Evolutionary conservation across 2,888 invertebrate genomes (phyloP), one percentile per base, ranked within the genome.

Genomic region (Acanthosepion lycidas): DNA sequence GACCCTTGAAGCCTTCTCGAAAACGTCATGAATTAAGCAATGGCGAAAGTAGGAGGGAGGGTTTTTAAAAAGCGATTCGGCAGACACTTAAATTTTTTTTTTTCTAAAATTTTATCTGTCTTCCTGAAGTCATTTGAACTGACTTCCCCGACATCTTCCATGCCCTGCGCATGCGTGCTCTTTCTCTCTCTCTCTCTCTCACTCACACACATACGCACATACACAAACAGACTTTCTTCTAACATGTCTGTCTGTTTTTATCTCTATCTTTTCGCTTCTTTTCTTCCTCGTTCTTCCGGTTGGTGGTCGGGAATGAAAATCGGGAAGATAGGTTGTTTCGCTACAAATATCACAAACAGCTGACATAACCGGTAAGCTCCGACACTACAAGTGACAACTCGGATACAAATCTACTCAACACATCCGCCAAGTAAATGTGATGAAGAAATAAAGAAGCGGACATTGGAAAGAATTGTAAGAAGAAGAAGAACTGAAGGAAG

Each of bases 31-130:
- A 78, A 78, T 78, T 33, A n/a, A 78, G 12, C 78, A 23, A n/a
- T 12, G n/a, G 78, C 8, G n/a, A 78, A 78, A n/a, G n/a, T n/a
- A 33, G 78, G n/a, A 5, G 78, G n/a, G 78, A 15, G 12, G 78
- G 78, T 78, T n/a, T 78, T 78, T 78, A n/a, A n/a, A 78, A 78
- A 78, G 78, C n/a, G 78, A 78, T 78, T 33, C n/a, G n/a, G n/a
- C 78, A 78, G 78, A 78, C 78, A 78, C 78, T 78, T 78, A n/a
- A 78, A 78, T 78, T 78, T 78, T n/a, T n/a, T 78, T 78, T n/a
- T 33, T 64, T 12, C 12, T 78, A n/a, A 78, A 78, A 78, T 78
- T 78, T 78, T 78, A 78, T 78, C n/a, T 78, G n/a, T 78, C 78
- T 78, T 78, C 78, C 78, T 78, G 78, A 78, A 78, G 78, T 78